Base-by-base conservation (phyloP, 2,797 vertebrate genomes). In the Rhyacichthys aspro region DNA sequence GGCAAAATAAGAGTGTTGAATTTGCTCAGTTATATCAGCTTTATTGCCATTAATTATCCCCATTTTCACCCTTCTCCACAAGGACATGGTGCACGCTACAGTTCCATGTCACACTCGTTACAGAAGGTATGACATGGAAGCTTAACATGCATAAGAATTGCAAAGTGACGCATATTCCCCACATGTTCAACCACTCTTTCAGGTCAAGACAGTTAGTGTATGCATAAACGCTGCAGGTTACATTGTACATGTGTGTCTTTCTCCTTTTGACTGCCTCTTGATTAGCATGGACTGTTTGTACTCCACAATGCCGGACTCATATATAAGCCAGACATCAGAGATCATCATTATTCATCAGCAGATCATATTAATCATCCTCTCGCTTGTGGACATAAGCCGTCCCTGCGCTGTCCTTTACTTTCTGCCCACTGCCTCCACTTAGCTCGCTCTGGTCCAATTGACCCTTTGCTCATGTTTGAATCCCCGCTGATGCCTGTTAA, bases 341-440 rank as follows among this genome's bases (percentile, higher is more conserved):
- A 61, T 59, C 70, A 72, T 81, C 65, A 57, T 64, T 78, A 80
- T 83, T 83, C 74, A 72, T 60, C 68, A 54, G 60, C 59, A 64
- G 63, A 58, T 76, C 44, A 76, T 66, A 67, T 61, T 72, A 68
- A 81, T 81, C 50, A 78, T 74, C 55, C 34, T 42, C 32, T 16
- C 33, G 62, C 74, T 50, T 59, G 74, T 83, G 75, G 64, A 72
- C 74, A 76, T 50, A 77, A 76, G 72, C 70, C 63, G 57, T 59
- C 56, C 54, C 62, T 52, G 60, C 45, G 23, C 54, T 64, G 55
- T 61, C 68, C 59, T 78, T 67, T 63, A 59, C 43, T 69, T 63
- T 75, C 55, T 17, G 0, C 39, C 11, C 38, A 11, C 50, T 54
- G 44, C 46, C 17, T 50, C 42, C 43, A 65, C 59, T 56, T 55